Conservation (phyloP, 2,113 vertebrate species). For the Mobula birostris region DNA sequence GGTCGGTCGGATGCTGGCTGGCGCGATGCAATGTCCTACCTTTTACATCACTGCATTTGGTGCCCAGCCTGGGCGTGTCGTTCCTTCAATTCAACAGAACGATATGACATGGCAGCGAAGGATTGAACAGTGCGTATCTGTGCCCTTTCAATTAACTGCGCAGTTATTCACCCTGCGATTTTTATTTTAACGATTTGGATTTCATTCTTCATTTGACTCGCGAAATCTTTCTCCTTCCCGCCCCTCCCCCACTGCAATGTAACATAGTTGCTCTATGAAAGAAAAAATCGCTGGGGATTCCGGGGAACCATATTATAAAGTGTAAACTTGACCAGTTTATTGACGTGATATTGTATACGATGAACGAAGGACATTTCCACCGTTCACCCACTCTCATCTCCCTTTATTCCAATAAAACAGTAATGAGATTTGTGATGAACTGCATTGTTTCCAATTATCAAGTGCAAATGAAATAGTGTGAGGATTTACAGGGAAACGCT, state of each 20-base stretch:
- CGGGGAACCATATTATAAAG: neutral
- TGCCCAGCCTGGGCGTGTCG: neutral
- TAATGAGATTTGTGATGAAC: neutral
- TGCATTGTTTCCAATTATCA: neutral
- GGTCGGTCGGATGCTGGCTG: neutral
- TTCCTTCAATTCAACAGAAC: neutral
- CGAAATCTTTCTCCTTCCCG: neutral
- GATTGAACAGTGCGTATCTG: neutral
- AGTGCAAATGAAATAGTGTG: constrained; percentile 8
- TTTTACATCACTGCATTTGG: constrained; percentile 26
- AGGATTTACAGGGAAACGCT: neutral
- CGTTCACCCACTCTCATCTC: neutral
- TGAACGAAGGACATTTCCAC: neutral
- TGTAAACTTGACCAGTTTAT: neutral
- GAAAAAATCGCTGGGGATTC: neutral
- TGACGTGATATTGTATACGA: neutral
- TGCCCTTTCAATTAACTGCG: neutral
- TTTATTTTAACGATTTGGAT: too few species aligned
- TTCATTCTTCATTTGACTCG: neutral
- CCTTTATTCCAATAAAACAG: neutral
- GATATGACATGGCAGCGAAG: neutral
- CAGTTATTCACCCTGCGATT: neutral
- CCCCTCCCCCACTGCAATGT: neutral
- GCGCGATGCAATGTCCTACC: neutral
- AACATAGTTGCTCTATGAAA: neutral